Base-by-base conservation (phyloP, 1,140 invertebrate genomes). In the Musca vetustissima region DNA sequence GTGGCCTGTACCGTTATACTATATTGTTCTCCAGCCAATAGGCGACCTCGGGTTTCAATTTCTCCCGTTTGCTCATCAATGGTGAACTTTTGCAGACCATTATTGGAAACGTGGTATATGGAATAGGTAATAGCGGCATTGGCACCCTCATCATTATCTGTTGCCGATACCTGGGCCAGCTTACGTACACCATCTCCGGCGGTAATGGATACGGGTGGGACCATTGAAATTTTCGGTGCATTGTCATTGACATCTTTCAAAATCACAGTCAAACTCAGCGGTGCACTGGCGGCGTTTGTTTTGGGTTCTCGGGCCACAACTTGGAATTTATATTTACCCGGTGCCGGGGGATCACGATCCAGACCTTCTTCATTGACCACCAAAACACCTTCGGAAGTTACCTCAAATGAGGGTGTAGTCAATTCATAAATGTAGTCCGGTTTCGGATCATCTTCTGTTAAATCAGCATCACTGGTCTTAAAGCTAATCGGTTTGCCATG, bases 31-130 rank as follows among this genome's bases (percentile, higher is more conserved):
- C 93, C 94, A 0, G 93, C 91, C 75, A 90, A 88, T 0, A 96
- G 77, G 70, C 92, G 91, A 6, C 92, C 91, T 14, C 87, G 85
- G n/a, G 89, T 89, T 59, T 90, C 88, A 76, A 96, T 89, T 36
- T 90, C 84, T 19, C 94, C 94, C 13, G 89, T 91, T 68, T 87
- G 86, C n/a, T 90, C 87, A 76, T 96, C 89, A 71, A 96, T 94
- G 73, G 88, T 88, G 76, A 96, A 96, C 80, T 93, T 94, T 64
- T 90, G 90, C 43, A 87, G 86, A 1, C 93, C 94, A 79, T 94
- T 95, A 80, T 95, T 96, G 47, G 93, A 94, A 4, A 96, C 92
- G 82, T 95, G 93, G 78, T 93, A 92, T 69, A 96, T 92, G 69
- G 88, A 90, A 84, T 95, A 96, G 7, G 88, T 88, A 59, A 96